phyloP scores from a whole-genome alignment of 2,888 invertebrate genomes.

The Nipponacmea schrenckii region DNA sequence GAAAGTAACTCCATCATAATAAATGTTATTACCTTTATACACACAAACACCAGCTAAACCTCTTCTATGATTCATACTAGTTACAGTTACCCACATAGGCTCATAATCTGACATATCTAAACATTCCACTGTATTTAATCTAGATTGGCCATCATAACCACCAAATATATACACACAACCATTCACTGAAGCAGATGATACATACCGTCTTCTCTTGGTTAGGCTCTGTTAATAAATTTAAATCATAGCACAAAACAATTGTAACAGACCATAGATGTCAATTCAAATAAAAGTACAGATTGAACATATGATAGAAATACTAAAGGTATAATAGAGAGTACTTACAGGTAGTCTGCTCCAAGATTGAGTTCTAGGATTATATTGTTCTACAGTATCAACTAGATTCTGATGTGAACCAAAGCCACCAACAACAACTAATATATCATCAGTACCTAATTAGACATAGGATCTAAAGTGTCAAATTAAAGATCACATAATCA shows the following conservation, averaged over 20 bases:
- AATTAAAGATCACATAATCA: neutral
- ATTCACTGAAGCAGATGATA: slow-evolving; percentile 62
- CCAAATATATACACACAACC: slow-evolving; percentile 64
- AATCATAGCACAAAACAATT: neutral
- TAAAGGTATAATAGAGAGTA: neutral
- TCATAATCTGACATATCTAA: slow-evolving; percentile 59
- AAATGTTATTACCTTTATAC: slow-evolving; percentile 54
- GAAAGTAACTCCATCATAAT: neutral
- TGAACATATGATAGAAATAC: too few relatives aligned
- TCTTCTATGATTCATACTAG: slow-evolving; percentile 62
- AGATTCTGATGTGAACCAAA: slow-evolving; percentile 66
- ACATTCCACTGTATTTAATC: slow-evolving; percentile 62
- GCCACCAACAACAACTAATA: slow-evolving; percentile 63
- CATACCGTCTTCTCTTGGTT: slow-evolving; percentile 60
- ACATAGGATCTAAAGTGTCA: neutral
- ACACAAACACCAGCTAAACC: slow-evolving; percentile 65
- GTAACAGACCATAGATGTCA: too few relatives aligned
- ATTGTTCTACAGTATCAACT: slow-evolving; percentile 63
- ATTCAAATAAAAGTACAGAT: too few relatives aligned
- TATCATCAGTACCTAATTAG: slow-evolving; percentile 54
- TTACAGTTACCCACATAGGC: slow-evolving; percentile 58
- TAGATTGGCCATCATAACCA: slow-evolving; percentile 63
- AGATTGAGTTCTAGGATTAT: slow-evolving; percentile 58
- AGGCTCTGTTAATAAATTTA: slow-evolving; percentile 45
- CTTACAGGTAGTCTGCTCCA: slow-evolving; percentile 62